phyloP scores from a whole-genome alignment of 2,797 vertebrate genomes.

The Falco novaeseelandiae region DNA sequence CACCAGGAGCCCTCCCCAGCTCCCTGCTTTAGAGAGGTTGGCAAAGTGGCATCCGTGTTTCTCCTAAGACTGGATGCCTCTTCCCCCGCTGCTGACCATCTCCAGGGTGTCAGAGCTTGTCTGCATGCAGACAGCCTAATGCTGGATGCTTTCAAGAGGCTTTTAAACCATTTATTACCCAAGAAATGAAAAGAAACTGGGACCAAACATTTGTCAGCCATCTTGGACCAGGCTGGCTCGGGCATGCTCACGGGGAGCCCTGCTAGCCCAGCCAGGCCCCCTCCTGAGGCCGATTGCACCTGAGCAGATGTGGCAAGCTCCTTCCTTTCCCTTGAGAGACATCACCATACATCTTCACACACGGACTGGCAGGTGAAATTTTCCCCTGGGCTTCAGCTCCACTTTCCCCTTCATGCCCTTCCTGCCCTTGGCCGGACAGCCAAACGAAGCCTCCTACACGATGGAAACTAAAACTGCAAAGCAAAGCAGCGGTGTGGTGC shows the following conservation, averaged over 20 bases:
- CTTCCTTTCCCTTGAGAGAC: not conserved
- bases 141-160: not conserved
- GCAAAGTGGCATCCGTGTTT: not conserved
- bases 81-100: not conserved
- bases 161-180: not conserved
- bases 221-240: not conserved
- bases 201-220: not conserved
- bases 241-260: not conserved
- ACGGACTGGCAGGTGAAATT: not conserved
- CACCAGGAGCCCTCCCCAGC: not conserved
- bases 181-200: not conserved
- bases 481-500: not conserved
- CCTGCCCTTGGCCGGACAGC: not conserved
- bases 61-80: not conserved
- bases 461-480: not conserved
- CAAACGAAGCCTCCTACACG: not conserved
- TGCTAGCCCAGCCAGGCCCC: not conserved
- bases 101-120: not conserved
- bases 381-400: not conserved
- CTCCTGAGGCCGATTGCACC: not conserved
- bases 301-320: not conserved
- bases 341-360: not conserved
- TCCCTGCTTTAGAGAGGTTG: not conserved
- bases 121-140: not conserved
- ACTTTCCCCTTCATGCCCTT: not conserved